Evolutionary conservation across 2,888 invertebrate genomes (phyloP).

Genomic region (Lochmaea capreae): DNA sequence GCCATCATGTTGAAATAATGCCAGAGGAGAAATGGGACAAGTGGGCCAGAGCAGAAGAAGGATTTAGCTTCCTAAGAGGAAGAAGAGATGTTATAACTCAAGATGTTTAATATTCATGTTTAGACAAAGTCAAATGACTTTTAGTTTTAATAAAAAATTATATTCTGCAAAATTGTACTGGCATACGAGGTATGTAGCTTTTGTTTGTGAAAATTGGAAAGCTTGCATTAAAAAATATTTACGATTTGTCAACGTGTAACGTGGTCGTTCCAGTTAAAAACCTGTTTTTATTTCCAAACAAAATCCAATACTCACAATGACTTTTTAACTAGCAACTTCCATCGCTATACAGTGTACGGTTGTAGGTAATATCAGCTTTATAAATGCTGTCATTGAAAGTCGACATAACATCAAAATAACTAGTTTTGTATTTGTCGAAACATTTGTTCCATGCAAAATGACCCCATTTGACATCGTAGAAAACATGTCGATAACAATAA

Average conservation of each 20-base stretch:
- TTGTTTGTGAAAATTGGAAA: neutral
- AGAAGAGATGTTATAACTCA: too few species aligned
- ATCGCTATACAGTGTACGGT: conserved; percentile 23
- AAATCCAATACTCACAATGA: conserved; percentile 14
- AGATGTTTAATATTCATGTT: too few species aligned
- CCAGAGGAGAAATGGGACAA: too few species aligned
- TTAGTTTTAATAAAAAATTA: too few species aligned
- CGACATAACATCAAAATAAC: conserved; percentile 33
- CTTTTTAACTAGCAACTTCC: conserved; percentile 30
- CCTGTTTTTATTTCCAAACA: neutral
- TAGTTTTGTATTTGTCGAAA: conserved; percentile 30
- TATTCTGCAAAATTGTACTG: too few species aligned
- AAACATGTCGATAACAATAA: conserved; percentile 36
- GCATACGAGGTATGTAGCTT: too few species aligned
- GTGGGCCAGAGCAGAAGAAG: too few species aligned
- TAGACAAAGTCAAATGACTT: too few species aligned
- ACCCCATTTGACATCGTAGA: conserved; percentile 24
- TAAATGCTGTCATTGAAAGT: conserved; percentile 28
- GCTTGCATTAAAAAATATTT: neutral
- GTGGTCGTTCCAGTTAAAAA: neutral
- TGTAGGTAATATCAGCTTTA: conserved; percentile 25
- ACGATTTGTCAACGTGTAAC: neutral
- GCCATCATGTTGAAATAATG: too few species aligned
- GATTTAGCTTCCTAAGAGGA: too few species aligned
- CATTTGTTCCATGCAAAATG: conserved; percentile 33